Conservation (phyloP, 2,888 invertebrate species). For the Drosophila nigritarsus region DNA sequence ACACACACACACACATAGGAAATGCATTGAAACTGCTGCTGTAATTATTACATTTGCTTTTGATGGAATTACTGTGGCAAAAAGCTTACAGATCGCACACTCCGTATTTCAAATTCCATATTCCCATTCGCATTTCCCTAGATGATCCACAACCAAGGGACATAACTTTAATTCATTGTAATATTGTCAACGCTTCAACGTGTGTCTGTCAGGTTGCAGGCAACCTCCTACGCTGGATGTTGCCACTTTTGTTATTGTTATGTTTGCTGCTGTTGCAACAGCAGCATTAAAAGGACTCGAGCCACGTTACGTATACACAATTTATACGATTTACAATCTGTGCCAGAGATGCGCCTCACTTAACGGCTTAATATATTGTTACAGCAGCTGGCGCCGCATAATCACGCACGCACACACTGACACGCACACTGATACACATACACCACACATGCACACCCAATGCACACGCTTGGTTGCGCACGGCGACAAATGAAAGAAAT, state of each 20-base stretch:
- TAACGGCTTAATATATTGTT: conserved; percentile 80
- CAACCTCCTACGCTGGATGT: conserved; percentile 7
- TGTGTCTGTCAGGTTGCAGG: conserved; percentile 17
- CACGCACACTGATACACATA: conserved; percentile 10
- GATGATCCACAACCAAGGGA: conserved; percentile 30
- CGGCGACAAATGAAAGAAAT: conserved; percentile 46
- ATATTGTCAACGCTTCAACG: conserved; percentile 68
- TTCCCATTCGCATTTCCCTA: conserved; percentile 26
- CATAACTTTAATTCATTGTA: conserved; percentile 76
- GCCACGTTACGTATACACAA: conserved; percentile 62
- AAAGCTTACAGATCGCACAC: conserved; percentile 10
- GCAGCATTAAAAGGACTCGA: conserved; percentile 27
- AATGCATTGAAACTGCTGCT: conserved; percentile 30
- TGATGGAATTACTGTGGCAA: conserved; percentile 19
- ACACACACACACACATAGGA: conserved; percentile 25
- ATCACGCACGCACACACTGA: conserved; percentile 34
- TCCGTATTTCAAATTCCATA: conserved; percentile 3
- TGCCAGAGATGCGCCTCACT: conserved; percentile 65
- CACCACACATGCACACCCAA: conserved; percentile 27
- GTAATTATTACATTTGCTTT: conserved; percentile 22
- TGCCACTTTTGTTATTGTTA: conserved; percentile 11
- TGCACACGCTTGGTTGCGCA: conserved; percentile 37
- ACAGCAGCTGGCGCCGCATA: conserved; percentile 69
- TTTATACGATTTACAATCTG: conserved; percentile 67
- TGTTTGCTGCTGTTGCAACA: conserved; percentile 14